phyloP scores from a whole-genome alignment of 2,888 invertebrate species.

The Lithophane socia region DNA sequence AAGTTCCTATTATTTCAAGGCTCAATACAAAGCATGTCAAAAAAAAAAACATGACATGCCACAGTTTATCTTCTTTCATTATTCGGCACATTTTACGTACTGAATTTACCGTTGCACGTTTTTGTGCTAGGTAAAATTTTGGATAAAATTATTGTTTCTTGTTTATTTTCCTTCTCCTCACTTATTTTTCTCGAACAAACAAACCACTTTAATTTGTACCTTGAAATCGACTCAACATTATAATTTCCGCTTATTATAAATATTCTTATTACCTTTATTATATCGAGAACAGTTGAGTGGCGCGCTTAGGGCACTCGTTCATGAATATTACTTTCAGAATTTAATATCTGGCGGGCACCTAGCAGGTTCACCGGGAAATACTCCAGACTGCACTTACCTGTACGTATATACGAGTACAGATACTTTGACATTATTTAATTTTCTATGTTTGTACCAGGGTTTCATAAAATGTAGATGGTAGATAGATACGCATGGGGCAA shows the following conservation, averaged over 20 bases:
- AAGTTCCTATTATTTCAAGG: background rate
- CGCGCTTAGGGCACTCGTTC: constrained; percentile 54
- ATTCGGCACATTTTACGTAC: background rate
- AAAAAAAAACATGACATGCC: background rate
- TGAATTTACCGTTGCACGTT: background rate
- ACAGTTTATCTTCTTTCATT: too few relatives aligned
- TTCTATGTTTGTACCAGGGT: background rate
- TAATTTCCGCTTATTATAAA: constrained; percentile 42
- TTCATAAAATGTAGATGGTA: background rate
- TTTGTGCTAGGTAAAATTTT: background rate
- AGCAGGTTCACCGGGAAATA: constrained; percentile 48
- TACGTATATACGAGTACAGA: background rate
- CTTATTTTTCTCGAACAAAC: background rate
- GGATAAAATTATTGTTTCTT: background rate
- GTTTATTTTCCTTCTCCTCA: background rate
- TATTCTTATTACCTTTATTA: constrained; percentile 36
- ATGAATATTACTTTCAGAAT: constrained; percentile 65
- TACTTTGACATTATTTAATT: constrained; percentile 23
- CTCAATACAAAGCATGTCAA: background rate
- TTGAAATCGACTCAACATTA: background rate
- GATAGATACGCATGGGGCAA: background rate
- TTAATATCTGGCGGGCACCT: constrained; percentile 60
- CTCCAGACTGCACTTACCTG: constrained; percentile 17
- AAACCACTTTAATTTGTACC: constrained; percentile 6
- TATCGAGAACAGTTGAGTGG: constrained; percentile 42